phyloP scores from a whole-genome alignment of 2,797 vertebrate species.

The Gambelia wislizenii region DNA sequence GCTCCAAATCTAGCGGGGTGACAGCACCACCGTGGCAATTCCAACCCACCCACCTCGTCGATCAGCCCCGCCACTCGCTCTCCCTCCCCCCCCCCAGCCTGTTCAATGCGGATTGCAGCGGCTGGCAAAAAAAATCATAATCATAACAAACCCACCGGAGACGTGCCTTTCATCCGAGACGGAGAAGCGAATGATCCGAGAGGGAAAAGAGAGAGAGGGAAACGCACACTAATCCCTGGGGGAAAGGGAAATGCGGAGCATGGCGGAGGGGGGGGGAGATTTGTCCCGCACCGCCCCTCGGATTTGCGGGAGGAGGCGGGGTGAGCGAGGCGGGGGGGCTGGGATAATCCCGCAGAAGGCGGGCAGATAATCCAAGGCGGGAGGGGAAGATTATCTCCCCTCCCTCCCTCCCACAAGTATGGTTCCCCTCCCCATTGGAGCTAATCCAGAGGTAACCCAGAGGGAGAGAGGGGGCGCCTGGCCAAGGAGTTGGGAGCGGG shows the following conservation, averaged over 20 bases:
- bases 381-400: constrained; percentile 60
- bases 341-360: constrained; percentile 60
- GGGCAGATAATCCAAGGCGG: constrained; percentile 56
- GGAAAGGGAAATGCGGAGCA: background rate
- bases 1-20: constrained; percentile 36
- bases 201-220: too few species aligned
- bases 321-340: constrained; percentile 31
- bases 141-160: background rate
- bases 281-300: constrained; percentile 10
- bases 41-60: constrained; percentile 54
- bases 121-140: constrained; percentile 21
- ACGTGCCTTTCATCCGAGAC: constrained; percentile 17
- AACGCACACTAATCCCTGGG: background rate
- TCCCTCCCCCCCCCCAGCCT: constrained; percentile 18
- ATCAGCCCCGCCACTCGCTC: constrained; percentile 50
- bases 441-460: constrained; percentile 52
- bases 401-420: background rate
- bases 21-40: constrained; percentile 56
- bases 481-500: background rate
- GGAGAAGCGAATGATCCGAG: background rate
- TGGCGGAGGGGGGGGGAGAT: background rate
- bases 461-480: constrained; percentile 39
- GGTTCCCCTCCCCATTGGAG: constrained; percentile 36
- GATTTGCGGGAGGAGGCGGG: constrained; percentile 18
- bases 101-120: constrained; percentile 53